Base-by-base conservation (phyloP, 30 jellyfish, hydroid and myxozoan species). In the Cassiopea andromeda region DNA sequence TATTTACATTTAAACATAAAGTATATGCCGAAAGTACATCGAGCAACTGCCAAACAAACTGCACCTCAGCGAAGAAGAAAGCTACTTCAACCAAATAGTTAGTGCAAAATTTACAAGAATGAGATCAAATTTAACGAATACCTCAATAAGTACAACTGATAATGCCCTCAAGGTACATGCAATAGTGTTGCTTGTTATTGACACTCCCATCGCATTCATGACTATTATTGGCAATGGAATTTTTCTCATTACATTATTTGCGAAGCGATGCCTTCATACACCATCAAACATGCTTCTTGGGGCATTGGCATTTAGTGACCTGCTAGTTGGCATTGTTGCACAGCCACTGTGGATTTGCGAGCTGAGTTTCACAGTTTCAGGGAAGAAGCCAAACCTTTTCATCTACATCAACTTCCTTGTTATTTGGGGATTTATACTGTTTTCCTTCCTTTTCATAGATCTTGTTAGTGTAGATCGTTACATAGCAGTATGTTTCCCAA, bases 281-380 rank as follows among this genome's bases (percentile, higher is more conserved):
- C 90, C 90, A 1, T 64, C 90, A 10, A 81, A 84, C 48, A 59
- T 84, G 9, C 79, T 84, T 17, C 78, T 71, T 1, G 92, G 85
- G 46, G 77, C 79, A 9, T 44, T 84, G 69, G 71, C 81, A 17
- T 7, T 49, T n/a, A 71, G 85, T 47, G 92, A 74, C 79, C 14
- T 71, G 76, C 46, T 84, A 0, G 85, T 84, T 1, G 85, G 85
- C 16, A 13, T 71, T 59, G 15, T 71, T 8, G 50, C 78, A 16
- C 85, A 74, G 82, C 90, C 90, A 10, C 8, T 77, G 1, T 77
- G 74, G 74, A 6, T 77, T 2, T 50, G 1, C 1, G 74, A 77
- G 9, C n/a, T 70, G 10, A 8, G 54, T 2, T 70, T 16, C 15
- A 19, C n/a, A 70, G 46, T 70, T 70, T n/a, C 79, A 14, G 50